A percentile compares a stretch with the other conserved stretches of the same genome.
Conservation (phyloP, 2,113 vertebrate genomes). For the Lichenostomus cassidix region DNA sequence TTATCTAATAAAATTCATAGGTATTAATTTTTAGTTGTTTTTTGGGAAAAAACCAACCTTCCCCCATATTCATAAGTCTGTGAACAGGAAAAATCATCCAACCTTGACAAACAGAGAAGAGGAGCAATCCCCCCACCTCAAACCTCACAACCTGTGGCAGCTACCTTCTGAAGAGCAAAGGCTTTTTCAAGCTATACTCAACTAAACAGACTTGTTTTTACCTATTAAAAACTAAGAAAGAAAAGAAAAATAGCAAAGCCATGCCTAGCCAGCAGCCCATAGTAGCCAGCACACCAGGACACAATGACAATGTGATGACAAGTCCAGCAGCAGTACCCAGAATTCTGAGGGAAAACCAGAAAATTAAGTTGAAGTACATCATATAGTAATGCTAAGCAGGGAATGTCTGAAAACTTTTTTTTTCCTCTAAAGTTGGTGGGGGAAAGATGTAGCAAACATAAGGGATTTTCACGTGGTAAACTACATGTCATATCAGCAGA, state of each 20-base stretch:
- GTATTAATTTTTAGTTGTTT: background rate
- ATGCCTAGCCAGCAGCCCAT: conserved; percentile 31
- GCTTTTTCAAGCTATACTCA: background rate
- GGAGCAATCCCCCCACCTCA: background rate
- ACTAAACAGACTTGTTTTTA: conserved; percentile 34
- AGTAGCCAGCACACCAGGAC: conserved; percentile 69
- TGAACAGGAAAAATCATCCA: conserved; percentile 21
- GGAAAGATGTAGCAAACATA: conserved; percentile 53
- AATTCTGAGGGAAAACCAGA: conserved; percentile 68
- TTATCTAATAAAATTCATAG: background rate
- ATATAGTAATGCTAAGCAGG: conserved; percentile 52
- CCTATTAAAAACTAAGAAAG: conserved; percentile 25
- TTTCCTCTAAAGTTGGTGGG: background rate
- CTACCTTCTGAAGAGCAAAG: background rate
- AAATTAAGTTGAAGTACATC: conserved; percentile 65
- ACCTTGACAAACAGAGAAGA: background rate
- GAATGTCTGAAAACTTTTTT: conserved; percentile 42
- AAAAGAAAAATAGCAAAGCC: background rate
- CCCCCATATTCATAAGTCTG: background rate
- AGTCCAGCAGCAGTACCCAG: conserved; percentile 71
- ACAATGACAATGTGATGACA: conserved; percentile 77
- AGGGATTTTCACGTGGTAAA: conserved; percentile 55
- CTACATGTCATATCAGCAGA: conserved; percentile 34
- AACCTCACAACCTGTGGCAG: background rate
- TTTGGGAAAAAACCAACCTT: background rate